Evolutionary conservation across 2,797 vertebrate species (phyloP), one percentile per base, ranked within the genome.

Genomic region (Sebastes goodei): DNA sequence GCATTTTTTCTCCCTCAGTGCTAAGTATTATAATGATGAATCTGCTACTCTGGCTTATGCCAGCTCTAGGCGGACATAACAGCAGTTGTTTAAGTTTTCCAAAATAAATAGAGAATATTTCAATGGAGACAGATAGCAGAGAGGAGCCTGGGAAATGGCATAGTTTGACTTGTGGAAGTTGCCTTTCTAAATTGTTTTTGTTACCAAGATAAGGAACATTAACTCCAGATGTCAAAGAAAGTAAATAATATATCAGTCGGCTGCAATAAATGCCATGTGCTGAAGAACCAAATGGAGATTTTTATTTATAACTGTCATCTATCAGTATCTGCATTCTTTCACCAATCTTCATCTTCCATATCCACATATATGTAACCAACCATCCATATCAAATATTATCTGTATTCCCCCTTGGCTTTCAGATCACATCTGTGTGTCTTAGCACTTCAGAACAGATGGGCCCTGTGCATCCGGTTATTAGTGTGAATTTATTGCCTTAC

Each of bases 121-220:
- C 94, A 95, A 94, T 93, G 88, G 93, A 96, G 96, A 96, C 92
- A 93, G 94, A 96, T 95, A 93, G 93, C 95, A 94, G 92, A 95
- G 94, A 95, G 88, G 87, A 94, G 95, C 92, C 95, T 96, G 95
- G 93, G 93, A 96, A 96, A 95, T 94, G 90, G 93, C 93, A 90
- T 89, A 93, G 94, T 95, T 95, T 96, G 95, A 96, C 96, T 96
- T 94, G 95, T 96, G 95, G 95, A 96, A 96, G 96, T 96, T 96
- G 93, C 93, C 89, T 96, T 96, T 96, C 95, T 94, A 96, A 96
- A 96, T 94, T 93, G 95, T 96, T 97, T 96, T 96, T 95, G 94
- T 97, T 96, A 95, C 91, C 80, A 88, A 94, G 96, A 96, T 94
- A 95, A 94, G 95, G 94, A 94, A 96, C 95, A 96, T 97, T 96